phyloP scores from a whole-genome alignment of 1,140 invertebrate genomes.

The Bombus confusus region DNA sequence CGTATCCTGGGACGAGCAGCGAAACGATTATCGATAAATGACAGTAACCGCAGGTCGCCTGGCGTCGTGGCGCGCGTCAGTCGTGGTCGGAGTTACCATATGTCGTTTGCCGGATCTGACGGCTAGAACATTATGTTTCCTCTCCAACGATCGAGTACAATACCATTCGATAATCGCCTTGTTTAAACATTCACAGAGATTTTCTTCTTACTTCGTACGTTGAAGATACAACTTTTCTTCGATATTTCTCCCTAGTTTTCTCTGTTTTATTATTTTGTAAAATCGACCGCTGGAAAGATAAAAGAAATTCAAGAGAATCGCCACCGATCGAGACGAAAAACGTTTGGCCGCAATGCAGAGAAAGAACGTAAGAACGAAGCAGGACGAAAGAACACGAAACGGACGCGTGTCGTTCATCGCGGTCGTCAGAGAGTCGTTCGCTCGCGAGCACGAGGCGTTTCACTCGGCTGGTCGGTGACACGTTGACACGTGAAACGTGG shows the following conservation, averaged over 20 bases:
- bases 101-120: conserved; percentile 46
- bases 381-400: not conserved
- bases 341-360: not conserved
- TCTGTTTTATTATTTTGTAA: not conserved
- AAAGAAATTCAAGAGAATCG: not conserved
- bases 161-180: not conserved
- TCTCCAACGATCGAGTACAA: not conserved
- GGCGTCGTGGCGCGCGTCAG: conserved; percentile 63
- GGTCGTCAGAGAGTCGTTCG: not conserved
- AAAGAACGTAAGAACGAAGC: too few species aligned
- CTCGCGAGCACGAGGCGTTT: not conserved
- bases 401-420: conserved; percentile 39
- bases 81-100: conserved; percentile 60
- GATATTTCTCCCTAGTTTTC: too few species aligned
- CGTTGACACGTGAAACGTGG: conserved; percentile 65
- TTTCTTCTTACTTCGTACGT: not conserved
- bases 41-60: conserved; percentile 74
- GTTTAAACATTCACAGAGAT: not conserved
- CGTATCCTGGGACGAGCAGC: conserved; percentile 52
- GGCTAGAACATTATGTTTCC: not conserved
- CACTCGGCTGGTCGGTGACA: conserved; percentile 51
- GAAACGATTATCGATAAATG: conserved; percentile 70
- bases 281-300: too few species aligned
- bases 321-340: not conserved
- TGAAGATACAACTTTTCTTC: not conserved